These are phyloP conservation scores for Galeruca laticollis DNA, from an alignment of 2,888 invertebrate species.

Conservation along the genomic window DNA sequence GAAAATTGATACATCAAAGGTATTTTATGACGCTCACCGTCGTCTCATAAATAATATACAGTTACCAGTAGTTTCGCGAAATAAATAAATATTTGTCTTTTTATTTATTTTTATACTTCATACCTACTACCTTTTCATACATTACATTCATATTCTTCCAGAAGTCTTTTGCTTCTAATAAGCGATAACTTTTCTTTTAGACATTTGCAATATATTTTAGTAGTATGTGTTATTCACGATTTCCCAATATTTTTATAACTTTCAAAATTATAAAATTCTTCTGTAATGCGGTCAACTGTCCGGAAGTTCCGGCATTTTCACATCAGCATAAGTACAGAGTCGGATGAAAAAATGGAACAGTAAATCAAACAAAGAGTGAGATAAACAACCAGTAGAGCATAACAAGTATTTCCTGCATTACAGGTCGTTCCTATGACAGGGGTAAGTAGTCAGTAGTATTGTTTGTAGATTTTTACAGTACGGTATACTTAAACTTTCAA, in stretches of 20 bases:
- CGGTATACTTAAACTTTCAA: no score
- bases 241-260: not conserved
- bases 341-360: conserved; percentile 36
- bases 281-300: conserved; percentile 43
- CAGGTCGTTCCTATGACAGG: conserved; percentile 3
- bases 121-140: no score
- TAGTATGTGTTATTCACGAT: not conserved
- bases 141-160: no score
- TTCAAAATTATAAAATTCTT: conserved; percentile 5
- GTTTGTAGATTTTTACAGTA: no score
- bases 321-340: conserved; percentile 27
- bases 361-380: conserved; percentile 44
- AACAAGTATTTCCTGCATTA: conserved; percentile 44
- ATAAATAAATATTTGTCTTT: no score
- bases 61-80: no score
- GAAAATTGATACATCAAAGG: no score
- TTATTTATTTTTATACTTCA: no score
- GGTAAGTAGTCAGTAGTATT: not conserved
- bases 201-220: not conserved
- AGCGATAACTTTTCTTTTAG: no score
- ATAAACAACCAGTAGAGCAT: conserved; percentile 46
- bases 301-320: conserved; percentile 47
- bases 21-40: no score
- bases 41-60: no score
- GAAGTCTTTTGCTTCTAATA: no score